Conservation (phyloP, 2,797 vertebrate species). For the Galaxias olidus region DNA sequence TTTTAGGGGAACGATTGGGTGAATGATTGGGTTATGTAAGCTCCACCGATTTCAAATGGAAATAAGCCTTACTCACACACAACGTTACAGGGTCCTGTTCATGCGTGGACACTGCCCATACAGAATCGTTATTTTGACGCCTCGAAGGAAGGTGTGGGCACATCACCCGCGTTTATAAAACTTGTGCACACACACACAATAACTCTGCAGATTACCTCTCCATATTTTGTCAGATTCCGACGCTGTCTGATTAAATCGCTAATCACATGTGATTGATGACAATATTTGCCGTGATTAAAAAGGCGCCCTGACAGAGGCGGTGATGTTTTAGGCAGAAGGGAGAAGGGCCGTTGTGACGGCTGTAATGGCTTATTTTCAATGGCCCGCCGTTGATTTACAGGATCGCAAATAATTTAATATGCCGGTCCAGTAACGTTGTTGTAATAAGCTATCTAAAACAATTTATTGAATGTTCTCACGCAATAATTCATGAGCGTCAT, state of each 20-base stretch:
- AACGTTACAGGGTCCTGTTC: no score
- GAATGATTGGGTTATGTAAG: no score
- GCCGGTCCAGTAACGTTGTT: slow-evolving; percentile 72
- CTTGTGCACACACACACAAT: slow-evolving; percentile 11
- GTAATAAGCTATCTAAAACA: slow-evolving; percentile 82
- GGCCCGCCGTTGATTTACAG: slow-evolving; percentile 70
- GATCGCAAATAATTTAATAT: slow-evolving; percentile 77
- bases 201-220: slow-evolving; percentile 37
- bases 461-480: slow-evolving; percentile 78
- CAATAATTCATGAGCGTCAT: slow-evolving; percentile 76
- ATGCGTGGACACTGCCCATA: no score
- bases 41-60: no score
- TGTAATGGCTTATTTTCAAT: slow-evolving; percentile 73
- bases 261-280: slow-evolving; percentile 72
- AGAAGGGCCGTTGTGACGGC: slow-evolving; percentile 62
- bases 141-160: no score
- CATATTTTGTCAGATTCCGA: slow-evolving; percentile 48
- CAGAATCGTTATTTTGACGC: no score
- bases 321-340: slow-evolving; percentile 51
- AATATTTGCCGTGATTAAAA: slow-evolving; percentile 64
- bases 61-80: no score
- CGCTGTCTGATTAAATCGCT: slow-evolving; percentile 60
- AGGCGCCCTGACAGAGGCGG: slow-evolving; percentile 57
- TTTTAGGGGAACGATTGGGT: no score
- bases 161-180: slow-evolving; percentile 54